Evolutionary conservation across 1,140 invertebrate genomes (phyloP).

Genomic region (Patella vulgata): DNA sequence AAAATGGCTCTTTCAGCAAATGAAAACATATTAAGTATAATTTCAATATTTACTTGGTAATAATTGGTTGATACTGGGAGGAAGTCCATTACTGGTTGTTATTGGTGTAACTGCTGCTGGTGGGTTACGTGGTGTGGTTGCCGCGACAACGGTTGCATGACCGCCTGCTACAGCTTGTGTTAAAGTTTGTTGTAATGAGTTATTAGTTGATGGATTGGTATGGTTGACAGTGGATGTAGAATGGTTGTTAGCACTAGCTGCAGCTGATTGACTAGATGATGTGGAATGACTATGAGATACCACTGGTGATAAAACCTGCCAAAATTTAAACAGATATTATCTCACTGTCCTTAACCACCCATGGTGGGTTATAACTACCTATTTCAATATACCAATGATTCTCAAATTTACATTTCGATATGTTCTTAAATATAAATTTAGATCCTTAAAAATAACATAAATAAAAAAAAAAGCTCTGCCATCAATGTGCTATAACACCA

Average conservation of each 20-base stretch:
- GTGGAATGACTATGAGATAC: conserved; percentile 4
- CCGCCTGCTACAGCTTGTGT: conserved; percentile 9
- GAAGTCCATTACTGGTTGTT: conserved; percentile 48
- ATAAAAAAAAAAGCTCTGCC: no score
- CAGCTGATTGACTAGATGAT: conserved; percentile 10
- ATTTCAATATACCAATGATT: no score
- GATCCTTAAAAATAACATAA: no score
- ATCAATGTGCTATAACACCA: no score
- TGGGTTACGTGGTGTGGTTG: conserved; percentile 27
- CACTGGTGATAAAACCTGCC: no score
- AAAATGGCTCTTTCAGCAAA: no score
- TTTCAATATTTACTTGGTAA: conserved; percentile 62
- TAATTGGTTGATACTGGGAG: conserved; percentile 59
- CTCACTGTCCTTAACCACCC: no score
- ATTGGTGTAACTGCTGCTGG: conserved; percentile 21
- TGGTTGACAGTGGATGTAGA: neutral
- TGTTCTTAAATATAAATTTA: no score
- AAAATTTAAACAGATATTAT: no score
- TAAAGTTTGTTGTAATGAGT: conserved; percentile 12
- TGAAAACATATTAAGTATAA: no score
- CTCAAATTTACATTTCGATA: no score
- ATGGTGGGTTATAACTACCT: no score
- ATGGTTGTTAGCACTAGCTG: conserved; percentile 3
- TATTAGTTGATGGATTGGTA: conserved; percentile 9
- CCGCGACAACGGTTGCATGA: conserved; percentile 8